Conservation (phyloP, 1,140 invertebrate genomes). For the Mylabris phalerata region DNA sequence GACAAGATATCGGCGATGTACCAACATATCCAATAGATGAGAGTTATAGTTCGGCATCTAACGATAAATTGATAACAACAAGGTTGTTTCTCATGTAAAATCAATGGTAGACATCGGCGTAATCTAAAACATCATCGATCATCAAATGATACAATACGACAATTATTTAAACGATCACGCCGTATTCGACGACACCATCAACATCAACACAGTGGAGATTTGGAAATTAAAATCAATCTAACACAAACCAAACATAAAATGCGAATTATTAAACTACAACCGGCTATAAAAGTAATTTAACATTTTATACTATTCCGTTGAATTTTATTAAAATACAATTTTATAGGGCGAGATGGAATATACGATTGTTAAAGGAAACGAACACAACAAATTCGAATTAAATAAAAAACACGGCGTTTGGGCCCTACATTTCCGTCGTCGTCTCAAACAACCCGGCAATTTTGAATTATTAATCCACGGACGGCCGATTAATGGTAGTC, state of each 20-base stretch:
- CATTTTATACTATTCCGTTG: too few species aligned
- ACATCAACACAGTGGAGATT: constrained; percentile 44
- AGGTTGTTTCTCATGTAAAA: constrained; percentile 86
- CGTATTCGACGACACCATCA: constrained; percentile 32
- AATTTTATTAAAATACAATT: neutral
- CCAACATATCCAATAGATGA: constrained; percentile 58
- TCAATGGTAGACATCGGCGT: constrained; percentile 47
- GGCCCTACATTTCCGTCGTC: constrained; percentile 54
- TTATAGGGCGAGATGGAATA: constrained; percentile 55
- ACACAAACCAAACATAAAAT: constrained; percentile 56
- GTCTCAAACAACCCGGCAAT: constrained; percentile 48
- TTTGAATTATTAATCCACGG: constrained; percentile 55
- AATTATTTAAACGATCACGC: constrained; percentile 28
- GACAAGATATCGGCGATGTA: constrained; percentile 59
- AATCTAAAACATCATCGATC: constrained; percentile 30
- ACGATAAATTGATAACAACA: constrained; percentile 71
- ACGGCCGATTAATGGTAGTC: constrained; percentile 37
- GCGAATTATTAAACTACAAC: constrained; percentile 57
- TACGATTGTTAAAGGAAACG: constrained; percentile 57
- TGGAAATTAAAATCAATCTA: constrained; percentile 50
- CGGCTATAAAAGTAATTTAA: constrained; percentile 51
- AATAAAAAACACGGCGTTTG: constrained; percentile 56
- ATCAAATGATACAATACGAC: constrained; percentile 24
- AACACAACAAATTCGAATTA: constrained; percentile 58
- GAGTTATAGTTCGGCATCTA: constrained; percentile 36